Base-by-base conservation (phyloP, 2,888 invertebrate species). In the Phengaris arion region DNA sequence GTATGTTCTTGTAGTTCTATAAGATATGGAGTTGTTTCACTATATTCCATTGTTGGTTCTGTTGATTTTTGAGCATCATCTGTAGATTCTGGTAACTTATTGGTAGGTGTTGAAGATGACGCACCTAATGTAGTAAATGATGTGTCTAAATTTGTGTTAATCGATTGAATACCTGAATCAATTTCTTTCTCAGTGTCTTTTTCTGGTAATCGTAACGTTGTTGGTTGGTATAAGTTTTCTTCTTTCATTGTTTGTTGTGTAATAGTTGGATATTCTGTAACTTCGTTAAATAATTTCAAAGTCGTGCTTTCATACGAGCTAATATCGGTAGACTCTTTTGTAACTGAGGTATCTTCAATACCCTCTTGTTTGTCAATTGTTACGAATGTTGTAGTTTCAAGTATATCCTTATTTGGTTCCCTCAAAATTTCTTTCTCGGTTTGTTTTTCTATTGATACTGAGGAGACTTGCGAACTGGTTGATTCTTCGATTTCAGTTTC, bases 1-100 rank as follows among this genome's bases (percentile, higher is more conserved):
- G 87, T 86, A 76, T 90, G 90, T 80, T 89, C 87, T 81, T 89
- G 85, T 76, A 90, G 82, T 82, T 89, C 89, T 74, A 89, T 84
- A 64, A 87, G 81, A 78, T 86, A 87, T 74, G 88, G 86, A 4
- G 86, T 89, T 13, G 89, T 81, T 76, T 82, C 81, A 76, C 77
- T 78, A 51, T 75, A 72, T 70, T 78, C 76, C 51, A 69, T 57
- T 74, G 77, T 78, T 55, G 77, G 15, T 74, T 80, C 79, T 57
- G 79, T 77, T 46, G 74, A 72, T 68, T 57, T 51, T 59, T 76
- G 72, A 13, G 55, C 52, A 51, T 59, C 45, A 35, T 69, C 76
- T 5, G 52, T 51, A n/a, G 51, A 9, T 69, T 48, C 52, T 22
- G 76, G 74, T 22, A 64, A 45, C n/a, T 77, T 77, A 35, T 73